A percentile compares a stretch with the other conserved stretches of the same genome.
These are phyloP conservation scores for Chrysocyon brachyurus DNA, from an alignment of 2,797 vertebrate species.

Conservation along the genomic window DNA sequence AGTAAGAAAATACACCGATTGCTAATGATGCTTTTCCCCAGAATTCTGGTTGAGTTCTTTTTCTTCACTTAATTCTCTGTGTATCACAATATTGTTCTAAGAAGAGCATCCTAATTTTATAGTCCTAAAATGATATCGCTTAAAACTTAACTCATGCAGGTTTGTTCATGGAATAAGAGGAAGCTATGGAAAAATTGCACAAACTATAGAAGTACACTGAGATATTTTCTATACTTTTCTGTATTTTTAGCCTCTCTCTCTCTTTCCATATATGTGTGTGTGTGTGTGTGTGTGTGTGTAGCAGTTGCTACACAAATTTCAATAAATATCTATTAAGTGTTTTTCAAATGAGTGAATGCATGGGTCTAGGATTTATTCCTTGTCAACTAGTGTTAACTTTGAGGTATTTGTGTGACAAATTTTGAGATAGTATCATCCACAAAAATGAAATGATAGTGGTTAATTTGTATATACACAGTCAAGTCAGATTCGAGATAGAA, in stretches of 20 bases:
- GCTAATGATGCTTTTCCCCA: neutral
- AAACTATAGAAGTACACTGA: neutral
- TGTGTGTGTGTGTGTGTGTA: neutral
- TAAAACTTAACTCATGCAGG: neutral
- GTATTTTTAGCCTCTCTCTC: neutral
- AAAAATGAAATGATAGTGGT: neutral
- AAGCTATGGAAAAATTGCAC: neutral
- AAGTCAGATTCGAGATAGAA: conserved; percentile 2
- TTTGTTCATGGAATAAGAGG: conserved; percentile 25
- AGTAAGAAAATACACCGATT: neutral
- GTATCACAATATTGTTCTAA: neutral
- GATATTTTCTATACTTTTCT: neutral
- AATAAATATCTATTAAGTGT: neutral
- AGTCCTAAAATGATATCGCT: conserved; percentile 13
- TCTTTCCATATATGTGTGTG: too few relatives aligned
- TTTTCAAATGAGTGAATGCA: neutral
- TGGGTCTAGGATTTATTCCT: neutral
- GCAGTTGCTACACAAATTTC: neutral
- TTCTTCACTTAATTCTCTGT: conserved; percentile 8
- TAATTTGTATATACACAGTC: neutral
- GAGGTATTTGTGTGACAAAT: neutral
- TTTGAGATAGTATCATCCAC: neutral
- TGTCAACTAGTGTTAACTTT: neutral
- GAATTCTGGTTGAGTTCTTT: conserved; percentile 8
- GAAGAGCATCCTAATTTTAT: neutral